Evolutionary conservation across 2,888 invertebrate genomes (phyloP), one percentile per base, ranked within the genome.

Genomic region (Eledona agricola): DNA sequence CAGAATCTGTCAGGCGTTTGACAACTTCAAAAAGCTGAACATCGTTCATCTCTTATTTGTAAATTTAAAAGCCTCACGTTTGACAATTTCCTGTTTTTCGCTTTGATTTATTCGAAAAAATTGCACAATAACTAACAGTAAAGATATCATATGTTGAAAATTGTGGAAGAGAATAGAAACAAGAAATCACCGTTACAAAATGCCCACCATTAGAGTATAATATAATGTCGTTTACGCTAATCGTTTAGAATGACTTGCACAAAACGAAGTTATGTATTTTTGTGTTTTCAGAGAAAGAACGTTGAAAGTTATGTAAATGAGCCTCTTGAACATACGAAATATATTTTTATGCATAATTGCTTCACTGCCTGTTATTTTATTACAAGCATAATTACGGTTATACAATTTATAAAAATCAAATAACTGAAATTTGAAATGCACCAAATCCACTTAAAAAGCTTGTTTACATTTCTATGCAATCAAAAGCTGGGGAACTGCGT

Each of bases 191-290:
- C n/a, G n/a, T n/a, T 19, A 6, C 12, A 17, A 38, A 13, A 40
- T 23, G 19, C 5, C 11, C 34, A 19, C 6, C 3, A 10, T 5
- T 11, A 20, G 11, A 9, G 9, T 13, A 28, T 28, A 19, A 38
- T 12, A 15, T 4, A 9, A 25, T 26, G 6, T n/a, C 19, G 19
- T 12, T 9, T 20, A 20, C n/a, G n/a, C n/a, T n/a, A 31, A 42
- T 42, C 20, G 42, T 42, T 42, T 42, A 42, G 31, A 20, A 28
- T 11, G 16, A 10, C 15, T 11, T 19, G 17, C 13, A 9, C 25
- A 15, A 23, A 43, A 31, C 15, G n/a, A 32, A 45, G 32, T 32
- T 45, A 45, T 13, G 34, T 34, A 32, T 22, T 45, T 45, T 45
- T 43, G 32, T 43, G 40, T 40, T 40, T 40, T 9, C 12, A 10